Percentiles rank a stretch among this genome's conserved stretches.
Conservation (phyloP, 2,888 invertebrate species). For the Lithophane ornitopus region DNA sequence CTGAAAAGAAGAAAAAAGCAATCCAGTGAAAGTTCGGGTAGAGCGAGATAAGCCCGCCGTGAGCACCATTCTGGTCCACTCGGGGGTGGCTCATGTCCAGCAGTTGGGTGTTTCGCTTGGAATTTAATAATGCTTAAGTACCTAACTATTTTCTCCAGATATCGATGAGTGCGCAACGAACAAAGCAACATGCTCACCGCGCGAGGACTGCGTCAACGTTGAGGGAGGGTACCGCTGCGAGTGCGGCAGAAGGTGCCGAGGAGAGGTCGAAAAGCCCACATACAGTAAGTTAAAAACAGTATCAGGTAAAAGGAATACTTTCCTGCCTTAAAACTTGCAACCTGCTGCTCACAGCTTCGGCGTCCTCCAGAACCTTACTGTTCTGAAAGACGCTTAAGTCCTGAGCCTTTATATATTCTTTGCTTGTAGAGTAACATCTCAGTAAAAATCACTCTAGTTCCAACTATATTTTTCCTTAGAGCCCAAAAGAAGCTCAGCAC, state of each 20-base stretch:
- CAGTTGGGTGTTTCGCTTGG: not conserved
- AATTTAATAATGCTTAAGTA: not conserved
- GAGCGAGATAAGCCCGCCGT: not conserved
- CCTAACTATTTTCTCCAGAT: slow-evolving; percentile 89
- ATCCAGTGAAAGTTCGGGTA: not conserved
- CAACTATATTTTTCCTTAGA: not conserved
- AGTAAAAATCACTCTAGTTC: not conserved
- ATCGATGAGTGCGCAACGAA: slow-evolving; percentile 94
- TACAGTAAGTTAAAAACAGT: slow-evolving; percentile 68
- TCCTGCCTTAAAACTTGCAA: not conserved
- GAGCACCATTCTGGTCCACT: not conserved
- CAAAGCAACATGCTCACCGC: slow-evolving; percentile 80
- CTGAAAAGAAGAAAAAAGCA: not conserved
- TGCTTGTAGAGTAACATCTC: not conserved
- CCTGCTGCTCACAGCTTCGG: not conserved
- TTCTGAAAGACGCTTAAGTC: not conserved
- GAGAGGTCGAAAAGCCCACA: slow-evolving; percentile 69
- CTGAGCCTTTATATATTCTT: not conserved
- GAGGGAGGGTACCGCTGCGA: slow-evolving; percentile 94
- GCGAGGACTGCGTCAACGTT: slow-evolving; percentile 93
- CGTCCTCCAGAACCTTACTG: too few relatives aligned
- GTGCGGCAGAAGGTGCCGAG: slow-evolving; percentile 77
- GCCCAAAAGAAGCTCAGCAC: not conserved
- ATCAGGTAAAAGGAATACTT: not conserved
- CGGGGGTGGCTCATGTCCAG: not conserved